phyloP scores from a whole-genome alignment of 2,113 vertebrate species.

The Serilophus lunatus region DNA sequence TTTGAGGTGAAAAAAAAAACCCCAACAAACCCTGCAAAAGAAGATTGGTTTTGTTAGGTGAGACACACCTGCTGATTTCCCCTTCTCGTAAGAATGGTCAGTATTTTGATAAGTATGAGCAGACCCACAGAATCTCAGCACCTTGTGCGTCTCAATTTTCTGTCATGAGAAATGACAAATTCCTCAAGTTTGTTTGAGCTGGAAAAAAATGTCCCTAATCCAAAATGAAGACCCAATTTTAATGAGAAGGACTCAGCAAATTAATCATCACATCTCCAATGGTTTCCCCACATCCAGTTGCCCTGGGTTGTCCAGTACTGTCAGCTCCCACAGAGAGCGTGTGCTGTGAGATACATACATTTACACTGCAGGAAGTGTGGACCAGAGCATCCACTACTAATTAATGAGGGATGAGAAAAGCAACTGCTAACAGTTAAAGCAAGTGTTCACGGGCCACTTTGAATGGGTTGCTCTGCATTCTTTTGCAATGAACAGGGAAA shows the following conservation, averaged over 20 bases:
- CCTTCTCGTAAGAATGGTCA: neutral
- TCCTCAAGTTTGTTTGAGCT: neutral
- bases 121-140: neutral
- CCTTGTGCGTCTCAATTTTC: neutral
- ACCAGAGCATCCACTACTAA: neutral
- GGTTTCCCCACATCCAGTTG: neutral
- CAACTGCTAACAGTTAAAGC: neutral
- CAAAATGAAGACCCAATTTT: neutral
- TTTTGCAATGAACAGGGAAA: slow-evolving; percentile 23
- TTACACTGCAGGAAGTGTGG: neutral
- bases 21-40: neutral
- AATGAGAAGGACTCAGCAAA: neutral
- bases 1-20: neutral
- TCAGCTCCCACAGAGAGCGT: neutral
- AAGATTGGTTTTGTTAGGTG: neutral
- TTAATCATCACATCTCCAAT: neutral
- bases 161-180: neutral
- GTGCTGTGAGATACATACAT: neutral
- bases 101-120: neutral
- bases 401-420: neutral
- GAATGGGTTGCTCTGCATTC: slow-evolving; percentile 6
- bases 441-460: neutral
- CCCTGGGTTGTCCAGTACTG: neutral
- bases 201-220: neutral
- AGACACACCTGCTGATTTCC: neutral